Conservation (phyloP, 2,888 invertebrate species). For the Dorcus parallelipipedus region DNA sequence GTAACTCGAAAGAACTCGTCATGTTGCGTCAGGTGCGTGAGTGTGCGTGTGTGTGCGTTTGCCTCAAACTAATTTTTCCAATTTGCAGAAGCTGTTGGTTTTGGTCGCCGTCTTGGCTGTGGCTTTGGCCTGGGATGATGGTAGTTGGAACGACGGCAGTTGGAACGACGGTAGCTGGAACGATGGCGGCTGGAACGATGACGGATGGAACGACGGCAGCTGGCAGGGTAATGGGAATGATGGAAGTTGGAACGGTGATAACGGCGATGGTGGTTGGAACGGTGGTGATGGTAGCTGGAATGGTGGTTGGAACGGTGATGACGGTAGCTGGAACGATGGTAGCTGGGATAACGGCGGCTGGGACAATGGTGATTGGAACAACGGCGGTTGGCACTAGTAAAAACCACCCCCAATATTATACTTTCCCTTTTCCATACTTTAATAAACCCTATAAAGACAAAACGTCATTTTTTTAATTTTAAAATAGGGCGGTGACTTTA, state of each 20-base stretch:
- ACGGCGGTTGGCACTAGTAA: too few relatives aligned
- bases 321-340: not conserved
- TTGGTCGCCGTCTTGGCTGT: too few relatives aligned
- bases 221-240: conserved; percentile 11
- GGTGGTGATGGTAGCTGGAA: conserved; percentile 9
- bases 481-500: too few relatives aligned
- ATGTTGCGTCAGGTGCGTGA: too few relatives aligned
- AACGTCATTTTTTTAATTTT: too few relatives aligned
- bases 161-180: conserved; percentile 7
- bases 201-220: conserved; percentile 6
- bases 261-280: conserved; percentile 1
- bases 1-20: too few relatives aligned
- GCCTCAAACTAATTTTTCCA: too few relatives aligned
- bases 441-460: too few relatives aligned
- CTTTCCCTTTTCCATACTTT: too few relatives aligned
- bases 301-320: not conserved
- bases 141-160: conserved; percentile 13
- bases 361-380: conserved; percentile 6
- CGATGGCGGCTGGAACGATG: conserved; percentile 1
- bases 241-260: conserved; percentile 9
- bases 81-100: too few relatives aligned
- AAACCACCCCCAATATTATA: too few relatives aligned
- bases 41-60: too few relatives aligned
- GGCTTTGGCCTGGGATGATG: not conserved
- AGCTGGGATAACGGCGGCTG: conserved; percentile 6